Conservation (phyloP, 2,797 vertebrate genomes). For the Falco berigora region DNA sequence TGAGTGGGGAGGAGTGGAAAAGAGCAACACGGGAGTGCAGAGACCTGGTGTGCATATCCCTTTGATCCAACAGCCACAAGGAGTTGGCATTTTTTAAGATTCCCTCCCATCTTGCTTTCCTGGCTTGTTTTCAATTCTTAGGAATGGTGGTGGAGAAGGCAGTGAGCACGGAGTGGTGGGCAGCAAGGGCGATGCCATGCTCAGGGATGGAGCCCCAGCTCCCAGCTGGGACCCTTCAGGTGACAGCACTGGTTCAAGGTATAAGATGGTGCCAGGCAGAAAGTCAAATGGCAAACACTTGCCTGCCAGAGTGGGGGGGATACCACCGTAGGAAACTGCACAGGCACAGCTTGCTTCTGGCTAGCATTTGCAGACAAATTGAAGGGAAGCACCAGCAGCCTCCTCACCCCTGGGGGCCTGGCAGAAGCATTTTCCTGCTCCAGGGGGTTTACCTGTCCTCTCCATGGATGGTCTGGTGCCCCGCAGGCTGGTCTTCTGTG, state of each 20-base stretch:
- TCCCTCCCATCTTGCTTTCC: not conserved
- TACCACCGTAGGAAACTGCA: fast-evolving
- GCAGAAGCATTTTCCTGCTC: not conserved
- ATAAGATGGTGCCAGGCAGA: fast-evolving
- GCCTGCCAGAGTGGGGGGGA: not conserved
- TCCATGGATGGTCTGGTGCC: not conserved
- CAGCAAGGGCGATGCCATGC: fast-evolving
- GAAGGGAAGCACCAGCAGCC: not conserved
- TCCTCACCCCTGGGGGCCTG: not conserved
- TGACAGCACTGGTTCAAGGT: fast-evolving
- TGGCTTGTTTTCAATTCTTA: not conserved
- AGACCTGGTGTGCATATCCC: not conserved
- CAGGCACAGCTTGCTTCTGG: not conserved
- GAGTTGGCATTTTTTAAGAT: not conserved
- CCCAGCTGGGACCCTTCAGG: not conserved
- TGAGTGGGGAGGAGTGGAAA: not conserved
- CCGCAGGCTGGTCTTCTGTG: fast-evolving
- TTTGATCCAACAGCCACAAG: not conserved
- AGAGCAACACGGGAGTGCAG: not conserved
- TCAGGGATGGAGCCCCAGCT: not conserved
- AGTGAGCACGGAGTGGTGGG: not conserved
- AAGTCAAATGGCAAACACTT: not conserved
- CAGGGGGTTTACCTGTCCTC: not conserved
- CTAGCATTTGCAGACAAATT: not conserved
- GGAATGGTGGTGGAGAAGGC: not conserved